Conservation (phyloP, 2,113 vertebrate species). For the Eurypyga helias region DNA sequence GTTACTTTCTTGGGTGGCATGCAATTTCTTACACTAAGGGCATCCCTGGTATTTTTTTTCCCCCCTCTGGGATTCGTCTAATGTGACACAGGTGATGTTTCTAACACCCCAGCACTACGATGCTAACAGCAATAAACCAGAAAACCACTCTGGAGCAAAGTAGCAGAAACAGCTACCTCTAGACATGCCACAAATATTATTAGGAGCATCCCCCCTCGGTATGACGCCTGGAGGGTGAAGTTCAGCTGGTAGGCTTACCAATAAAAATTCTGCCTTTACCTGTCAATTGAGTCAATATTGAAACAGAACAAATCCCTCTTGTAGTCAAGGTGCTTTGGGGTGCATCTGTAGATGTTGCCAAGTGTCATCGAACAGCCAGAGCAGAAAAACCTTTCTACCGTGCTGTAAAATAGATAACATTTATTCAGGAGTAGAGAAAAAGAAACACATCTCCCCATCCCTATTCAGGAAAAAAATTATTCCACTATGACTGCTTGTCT, state of each 20-base stretch:
- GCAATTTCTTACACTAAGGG: not conserved
- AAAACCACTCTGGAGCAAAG: not conserved
- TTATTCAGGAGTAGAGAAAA: not conserved
- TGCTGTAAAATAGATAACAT: not conserved
- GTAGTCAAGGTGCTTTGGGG: conserved; percentile 70
- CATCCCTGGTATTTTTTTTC: accelerated
- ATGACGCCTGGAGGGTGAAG: accelerated
- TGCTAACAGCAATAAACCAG: not conserved
- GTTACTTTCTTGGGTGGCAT: not conserved
- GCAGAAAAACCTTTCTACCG: conserved; percentile 68
- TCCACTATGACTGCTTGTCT: accelerated
- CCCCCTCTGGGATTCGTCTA: not conserved
- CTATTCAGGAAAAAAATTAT: accelerated
- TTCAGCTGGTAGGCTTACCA: not conserved
- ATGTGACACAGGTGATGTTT: not conserved
- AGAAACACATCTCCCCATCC: not conserved
- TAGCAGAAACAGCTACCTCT: not conserved
- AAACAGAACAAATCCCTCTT: conserved; percentile 80
- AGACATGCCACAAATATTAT: not conserved
- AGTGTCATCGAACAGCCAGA: conserved; percentile 64
- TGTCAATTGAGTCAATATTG: conserved; percentile 69
- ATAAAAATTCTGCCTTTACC: conserved; percentile 29
- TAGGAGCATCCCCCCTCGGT: not conserved
- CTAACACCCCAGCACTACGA: not conserved
- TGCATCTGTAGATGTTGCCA: conserved; percentile 72